Evolutionary conservation across 2,888 invertebrate genomes (phyloP), one percentile per base, ranked within the genome.

Genomic region (Megalurothrips usitatus): DNA sequence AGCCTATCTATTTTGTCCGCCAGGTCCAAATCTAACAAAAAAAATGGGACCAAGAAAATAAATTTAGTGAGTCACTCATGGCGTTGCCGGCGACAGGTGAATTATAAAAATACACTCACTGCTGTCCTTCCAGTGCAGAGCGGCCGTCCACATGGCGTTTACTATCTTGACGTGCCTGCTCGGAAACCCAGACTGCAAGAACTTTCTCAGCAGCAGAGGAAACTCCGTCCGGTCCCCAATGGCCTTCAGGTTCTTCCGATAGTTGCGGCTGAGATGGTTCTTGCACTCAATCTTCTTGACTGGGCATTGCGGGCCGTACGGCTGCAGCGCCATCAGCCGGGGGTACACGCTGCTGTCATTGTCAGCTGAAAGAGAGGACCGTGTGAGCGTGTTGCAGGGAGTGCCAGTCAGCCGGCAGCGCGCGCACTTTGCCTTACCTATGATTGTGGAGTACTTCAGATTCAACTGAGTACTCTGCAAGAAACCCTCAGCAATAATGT

Each of bases 281-380:
- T 68, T 81, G 81, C 86, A 86, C 82, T 86, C 86, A 4, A 86
- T 82, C 84, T 86, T 87, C 80, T 84, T 79, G 0, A 85, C 83
- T 49, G 81, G 63, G n/a, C 82, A 68, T 26, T 82, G 82, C 0
- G 83, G 82, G 82, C 34, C 34, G 34, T 86, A 86, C 6, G 84
- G 83, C 43, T 83, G 82, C 26, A 79, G 79, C 82, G 85, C 83
- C 34, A 82, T 19, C 9, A 86, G 83, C 83, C 83, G 84, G 68
- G 83, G 82, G 79, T 84, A 85, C 1, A 86, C 86, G 19, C 84
- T 86, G n/a, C 85, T 84, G 82, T 87, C 87, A 14, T 86, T 86
- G 83, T 86, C 86, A 23, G 86, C 34, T 43, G 34, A 43, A 43
- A 43, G 6, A 2, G 3, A 43, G 34, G 34, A 6, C 34, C 34